phyloP scores from a whole-genome alignment of 2,888 invertebrate species.

The Nomada ruficornis region DNA sequence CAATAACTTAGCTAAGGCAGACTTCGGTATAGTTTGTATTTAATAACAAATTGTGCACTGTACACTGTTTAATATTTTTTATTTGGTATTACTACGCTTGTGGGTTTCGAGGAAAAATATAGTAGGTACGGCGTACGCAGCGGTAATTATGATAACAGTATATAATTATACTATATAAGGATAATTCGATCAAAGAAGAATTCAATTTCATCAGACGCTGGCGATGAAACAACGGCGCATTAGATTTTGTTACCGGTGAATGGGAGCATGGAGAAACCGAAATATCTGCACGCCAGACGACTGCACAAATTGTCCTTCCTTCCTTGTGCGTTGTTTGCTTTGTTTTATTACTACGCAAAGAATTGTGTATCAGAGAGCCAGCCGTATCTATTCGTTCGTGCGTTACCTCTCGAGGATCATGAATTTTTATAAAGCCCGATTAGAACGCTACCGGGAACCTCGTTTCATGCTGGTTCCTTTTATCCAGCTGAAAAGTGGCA shows the following conservation, averaged over 20 bases:
- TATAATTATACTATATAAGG: too few relatives aligned
- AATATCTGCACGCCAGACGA: slow-evolving; percentile 5
- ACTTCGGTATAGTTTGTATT: too few relatives aligned
- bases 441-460: slow-evolving; percentile 34
- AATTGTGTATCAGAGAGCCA: slow-evolving; percentile 1
- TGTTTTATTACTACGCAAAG: neutral
- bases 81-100: too few relatives aligned
- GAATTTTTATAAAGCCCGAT: slow-evolving; percentile 57
- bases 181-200: neutral
- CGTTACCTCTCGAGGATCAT: slow-evolving; percentile 51
- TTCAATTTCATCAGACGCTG: neutral
- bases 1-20: too few relatives aligned
- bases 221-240: neutral
- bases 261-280: neutral
- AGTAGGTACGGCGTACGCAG: too few relatives aligned
- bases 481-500: slow-evolving; percentile 48
- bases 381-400: slow-evolving; percentile 42
- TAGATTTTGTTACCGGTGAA: neutral
- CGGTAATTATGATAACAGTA: too few relatives aligned
- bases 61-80: neutral
- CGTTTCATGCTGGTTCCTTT: slow-evolving; percentile 27
- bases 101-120: too few relatives aligned
- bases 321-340: neutral
- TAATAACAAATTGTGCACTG: neutral
- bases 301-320: slow-evolving; percentile 7